Base-by-base conservation (phyloP, 1,140 invertebrate species). In the Macrostomum lignano region DNA sequence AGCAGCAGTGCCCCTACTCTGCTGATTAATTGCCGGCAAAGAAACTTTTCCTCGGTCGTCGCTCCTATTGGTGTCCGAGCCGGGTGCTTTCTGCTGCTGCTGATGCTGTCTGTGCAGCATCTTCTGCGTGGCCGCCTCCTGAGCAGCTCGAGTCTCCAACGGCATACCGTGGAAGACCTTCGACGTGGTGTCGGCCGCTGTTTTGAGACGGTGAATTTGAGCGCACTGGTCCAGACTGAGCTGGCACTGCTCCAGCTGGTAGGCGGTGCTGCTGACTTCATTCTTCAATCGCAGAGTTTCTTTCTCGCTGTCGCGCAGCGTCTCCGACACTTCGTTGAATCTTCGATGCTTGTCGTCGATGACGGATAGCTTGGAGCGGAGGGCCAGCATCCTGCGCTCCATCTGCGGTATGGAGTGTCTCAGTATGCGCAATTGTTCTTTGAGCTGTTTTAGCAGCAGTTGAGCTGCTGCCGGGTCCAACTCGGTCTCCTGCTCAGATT, bases 271-370 rank as follows among this genome's bases (percentile, higher is more conserved):
- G 10, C 32, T 17, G 21, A 48, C 36, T 17, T 43, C 38, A 19
- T 40, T 31, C 17, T 43, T 38, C 1, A 41, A 24, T 1, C 26
- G 17, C 1, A 43, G 44, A 11, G 44, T 25, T 10, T 31, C 33
- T 9, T 40, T 39, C 33, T 46, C 43, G 14, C 45, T 35, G 3
- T 29, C 30, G 13, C 41, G 32, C 9, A 48, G 36, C 7, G 44
- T 40, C 19, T 40, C 41, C 17, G 36, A 39, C 24, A 48, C 24
- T 10, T 38, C 34, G 21, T 19, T 17, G 21, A 26, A 36, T 25
- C 37, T 38, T 20, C 46, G 41, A 36, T 38, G 42, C 4, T 38
- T 38, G 20, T 40, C 41, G 19, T 31, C 36, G 10, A 35, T 21
- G 14, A 17, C n/a, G n/a, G 36, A 20, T 23, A n/a, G n/a, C n/a